Evolutionary conservation across 2,888 invertebrate species (phyloP).

Genomic region (Epinotia brunnichana): DNA sequence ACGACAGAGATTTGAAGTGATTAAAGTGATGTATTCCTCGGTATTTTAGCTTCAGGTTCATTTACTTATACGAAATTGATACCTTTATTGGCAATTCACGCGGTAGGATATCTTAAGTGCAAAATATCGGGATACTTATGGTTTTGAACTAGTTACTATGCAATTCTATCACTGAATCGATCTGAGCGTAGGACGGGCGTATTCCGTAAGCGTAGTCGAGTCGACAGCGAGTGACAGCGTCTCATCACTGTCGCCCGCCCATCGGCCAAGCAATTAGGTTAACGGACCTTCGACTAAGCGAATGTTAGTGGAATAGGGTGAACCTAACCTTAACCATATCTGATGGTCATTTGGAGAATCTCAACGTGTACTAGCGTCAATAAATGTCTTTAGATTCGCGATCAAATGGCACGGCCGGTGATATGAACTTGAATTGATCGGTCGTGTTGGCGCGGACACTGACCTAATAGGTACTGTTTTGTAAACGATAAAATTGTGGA

Average conservation of each 20-base stretch:
- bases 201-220: slow-evolving; percentile 62
- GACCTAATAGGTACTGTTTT: background rate
- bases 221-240: slow-evolving; percentile 60
- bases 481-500: background rate
- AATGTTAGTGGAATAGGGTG: slow-evolving; percentile 21
- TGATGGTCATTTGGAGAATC: slow-evolving; percentile 34
- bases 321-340: slow-evolving; percentile 39
- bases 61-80: background rate
- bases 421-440: background rate
- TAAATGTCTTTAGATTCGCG: slow-evolving; percentile 2
- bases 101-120: background rate
- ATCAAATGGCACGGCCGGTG: background rate
- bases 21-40: slow-evolving; percentile 9
- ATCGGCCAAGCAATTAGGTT: slow-evolving; percentile 69
- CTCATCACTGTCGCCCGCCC: slow-evolving; percentile 64
- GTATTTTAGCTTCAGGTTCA: background rate
- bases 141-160: slow-evolving; percentile 51
- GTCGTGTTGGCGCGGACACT: background rate
- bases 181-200: slow-evolving; percentile 52
- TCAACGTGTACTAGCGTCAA: slow-evolving; percentile 1
- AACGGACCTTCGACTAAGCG: slow-evolving; percentile 54
- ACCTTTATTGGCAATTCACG: background rate
- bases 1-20: slow-evolving; percentile 40
- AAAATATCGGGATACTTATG: slow-evolving; percentile 15
- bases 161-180: slow-evolving; percentile 62